Evolutionary conservation across 2,113 vertebrate genomes (phyloP).

Genomic region (Oostethus manadensis): DNA sequence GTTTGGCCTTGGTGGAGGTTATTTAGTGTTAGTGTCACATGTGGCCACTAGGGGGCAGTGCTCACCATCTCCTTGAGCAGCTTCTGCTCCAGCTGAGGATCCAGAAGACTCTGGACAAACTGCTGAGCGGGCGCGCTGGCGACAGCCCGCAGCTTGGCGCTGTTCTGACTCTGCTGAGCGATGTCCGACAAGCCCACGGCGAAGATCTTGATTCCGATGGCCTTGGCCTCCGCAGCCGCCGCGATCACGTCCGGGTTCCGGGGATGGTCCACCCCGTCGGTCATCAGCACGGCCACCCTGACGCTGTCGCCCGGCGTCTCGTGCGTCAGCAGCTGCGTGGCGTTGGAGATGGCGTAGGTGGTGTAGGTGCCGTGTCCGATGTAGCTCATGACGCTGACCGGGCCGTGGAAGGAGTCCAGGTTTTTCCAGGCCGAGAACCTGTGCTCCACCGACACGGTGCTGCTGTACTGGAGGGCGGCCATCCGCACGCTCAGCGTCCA

Average conservation of each 20-base stretch:
- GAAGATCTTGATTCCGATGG: conserved; percentile 76
- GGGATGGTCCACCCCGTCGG: conserved; percentile 83
- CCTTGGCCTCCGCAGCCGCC: conserved; percentile 73
- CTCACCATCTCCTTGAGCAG: conserved; percentile 72
- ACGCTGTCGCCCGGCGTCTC: conserved; percentile 69
- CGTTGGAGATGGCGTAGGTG: conserved; percentile 82
- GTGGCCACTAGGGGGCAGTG: not conserved
- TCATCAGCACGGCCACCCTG: conserved; percentile 81
- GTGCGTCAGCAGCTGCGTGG: conserved; percentile 73
- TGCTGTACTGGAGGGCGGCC: conserved; percentile 85
- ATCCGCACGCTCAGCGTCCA: conserved; percentile 68
- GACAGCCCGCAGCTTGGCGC: conserved; percentile 74
- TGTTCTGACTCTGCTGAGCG: conserved; percentile 61
- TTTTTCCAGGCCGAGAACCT: conserved; percentile 77
- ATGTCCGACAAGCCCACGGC: conserved; percentile 74
- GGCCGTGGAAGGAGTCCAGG: conserved; percentile 73
- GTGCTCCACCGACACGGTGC: conserved; percentile 76
- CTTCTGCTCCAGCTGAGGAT: conserved; percentile 69
- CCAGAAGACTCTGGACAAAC: conserved; percentile 74
- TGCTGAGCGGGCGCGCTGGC: conserved; percentile 73
- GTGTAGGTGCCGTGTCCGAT: conserved; percentile 87
- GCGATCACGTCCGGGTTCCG: conserved; percentile 74
- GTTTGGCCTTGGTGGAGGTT: too few relatives aligned
- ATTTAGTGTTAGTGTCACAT: too few relatives aligned
- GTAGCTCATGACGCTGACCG: conserved; percentile 68